Conservation (phyloP, 2,113 vertebrate species). For the Sardina pilchardus region DNA sequence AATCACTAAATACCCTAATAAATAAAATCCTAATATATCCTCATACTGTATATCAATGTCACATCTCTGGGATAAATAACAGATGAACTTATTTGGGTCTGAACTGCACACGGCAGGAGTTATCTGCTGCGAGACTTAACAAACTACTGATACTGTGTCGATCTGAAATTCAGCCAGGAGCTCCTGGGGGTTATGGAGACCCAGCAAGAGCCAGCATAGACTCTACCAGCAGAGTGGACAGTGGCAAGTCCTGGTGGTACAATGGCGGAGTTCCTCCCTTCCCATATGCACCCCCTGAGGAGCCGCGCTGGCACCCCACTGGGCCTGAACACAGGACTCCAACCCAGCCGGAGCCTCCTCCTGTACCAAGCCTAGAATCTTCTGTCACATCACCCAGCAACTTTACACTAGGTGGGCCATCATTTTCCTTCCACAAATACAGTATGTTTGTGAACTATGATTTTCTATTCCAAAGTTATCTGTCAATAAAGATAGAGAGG, state of each 20-base stretch:
- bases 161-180: not conserved
- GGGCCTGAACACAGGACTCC: not conserved
- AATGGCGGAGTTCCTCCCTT: not conserved
- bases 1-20: not conserved
- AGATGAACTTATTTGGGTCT: not conserved
- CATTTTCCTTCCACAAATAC: not conserved
- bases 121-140: not conserved
- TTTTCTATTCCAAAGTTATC: not conserved
- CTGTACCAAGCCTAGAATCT: not conserved
- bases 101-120: not conserved
- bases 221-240: not conserved
- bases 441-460: not conserved
- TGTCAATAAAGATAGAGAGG: not conserved
- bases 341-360: not conserved
- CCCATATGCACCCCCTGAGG: not conserved
- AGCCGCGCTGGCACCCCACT: not conserved
- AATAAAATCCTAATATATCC: too few species aligned
- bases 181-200: not conserved
- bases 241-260: not conserved
- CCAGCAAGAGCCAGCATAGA: not conserved
- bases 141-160: not conserved
- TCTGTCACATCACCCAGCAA: not conserved
- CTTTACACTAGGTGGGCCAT: not conserved
- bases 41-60: not conserved
- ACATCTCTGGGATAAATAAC: not conserved